phyloP scores from a whole-genome alignment of 1,140 invertebrate species.

The Stegodyphus dumicola region DNA sequence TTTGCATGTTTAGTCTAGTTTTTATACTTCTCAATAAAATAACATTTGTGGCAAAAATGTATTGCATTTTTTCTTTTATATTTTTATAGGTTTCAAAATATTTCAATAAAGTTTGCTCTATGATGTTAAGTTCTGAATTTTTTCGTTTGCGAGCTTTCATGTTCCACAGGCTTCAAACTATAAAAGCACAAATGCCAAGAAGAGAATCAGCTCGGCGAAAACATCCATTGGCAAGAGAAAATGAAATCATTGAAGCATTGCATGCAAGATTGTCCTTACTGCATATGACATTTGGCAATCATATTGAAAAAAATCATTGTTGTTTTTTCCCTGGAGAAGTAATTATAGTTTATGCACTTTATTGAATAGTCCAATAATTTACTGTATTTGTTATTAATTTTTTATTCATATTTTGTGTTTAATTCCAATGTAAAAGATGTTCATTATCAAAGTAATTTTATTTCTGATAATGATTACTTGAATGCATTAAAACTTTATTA shows the following conservation, averaged over 20 bases:
- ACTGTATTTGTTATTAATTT: too few species aligned
- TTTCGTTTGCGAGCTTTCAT: constrained; percentile 82
- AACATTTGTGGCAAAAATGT: background rate
- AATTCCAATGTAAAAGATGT: too few species aligned
- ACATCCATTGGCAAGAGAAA: constrained; percentile 86
- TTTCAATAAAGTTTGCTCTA: constrained; percentile 81
- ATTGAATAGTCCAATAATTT: too few species aligned
- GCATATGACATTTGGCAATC: constrained; percentile 91
- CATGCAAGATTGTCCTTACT: constrained; percentile 87
- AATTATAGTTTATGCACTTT: constrained; percentile 64
- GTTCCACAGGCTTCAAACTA: constrained; percentile 82
- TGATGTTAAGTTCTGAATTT: constrained; percentile 83
- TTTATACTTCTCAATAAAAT: background rate
- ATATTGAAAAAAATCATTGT: constrained; percentile 88
- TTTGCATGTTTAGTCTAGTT: too few species aligned
- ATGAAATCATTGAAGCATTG: constrained; percentile 88
- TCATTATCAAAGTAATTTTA: too few species aligned
- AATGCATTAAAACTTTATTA: too few species aligned
- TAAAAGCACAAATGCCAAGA: constrained; percentile 86
- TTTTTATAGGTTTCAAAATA: constrained; percentile 78
- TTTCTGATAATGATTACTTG: too few species aligned
- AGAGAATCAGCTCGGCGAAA: constrained; percentile 84
- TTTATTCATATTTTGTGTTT: too few species aligned
- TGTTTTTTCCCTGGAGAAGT: constrained; percentile 92
- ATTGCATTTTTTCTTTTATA: constrained; percentile 39